These are phyloP conservation scores for Caenorhabditis remanei DNA, from an alignment of 1,140 invertebrate species.

Conservation along the genomic window DNA sequence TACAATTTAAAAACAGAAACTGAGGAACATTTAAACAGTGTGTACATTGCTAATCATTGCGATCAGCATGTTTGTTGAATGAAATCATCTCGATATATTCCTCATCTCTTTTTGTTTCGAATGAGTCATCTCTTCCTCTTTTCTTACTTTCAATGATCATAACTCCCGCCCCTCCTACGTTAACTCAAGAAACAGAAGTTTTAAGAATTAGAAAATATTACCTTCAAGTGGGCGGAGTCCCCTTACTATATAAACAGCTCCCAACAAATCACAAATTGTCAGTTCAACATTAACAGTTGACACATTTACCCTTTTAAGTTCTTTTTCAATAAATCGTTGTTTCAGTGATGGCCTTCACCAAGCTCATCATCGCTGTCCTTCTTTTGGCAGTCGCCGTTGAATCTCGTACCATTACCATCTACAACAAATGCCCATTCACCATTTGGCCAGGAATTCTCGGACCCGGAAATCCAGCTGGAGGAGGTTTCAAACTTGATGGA, in stretches of 20 bases:
- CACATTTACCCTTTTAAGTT: background rate
- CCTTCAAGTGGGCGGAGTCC: background rate
- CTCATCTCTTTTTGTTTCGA: background rate
- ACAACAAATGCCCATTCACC: conserved; percentile 68
- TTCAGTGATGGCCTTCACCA: conserved; percentile 32
- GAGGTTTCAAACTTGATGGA: conserved; percentile 60
- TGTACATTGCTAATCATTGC: background rate
- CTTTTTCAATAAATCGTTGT: background rate
- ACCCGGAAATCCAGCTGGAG: conserved; percentile 58
- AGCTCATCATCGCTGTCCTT: background rate
- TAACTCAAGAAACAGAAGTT: background rate
- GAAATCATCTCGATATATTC: background rate
- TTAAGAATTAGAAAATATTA: background rate
- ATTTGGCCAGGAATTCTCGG: conserved; percentile 69
- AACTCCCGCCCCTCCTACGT: background rate
- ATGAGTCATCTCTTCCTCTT: background rate
- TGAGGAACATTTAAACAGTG: too few species aligned
- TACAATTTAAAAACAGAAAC: too few species aligned
- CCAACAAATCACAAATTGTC: background rate
- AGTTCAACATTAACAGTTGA: too few species aligned
- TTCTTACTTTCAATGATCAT: background rate
- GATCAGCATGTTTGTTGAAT: background rate
- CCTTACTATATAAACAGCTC: background rate
- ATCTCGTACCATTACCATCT: conserved; percentile 27
- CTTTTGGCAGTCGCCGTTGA: conserved; percentile 9